A percentile compares a stretch with the other conserved stretches of the same genome.
Conservation (phyloP, 1,140 invertebrate genomes). For the Tetranychus cinnabarinus region DNA sequence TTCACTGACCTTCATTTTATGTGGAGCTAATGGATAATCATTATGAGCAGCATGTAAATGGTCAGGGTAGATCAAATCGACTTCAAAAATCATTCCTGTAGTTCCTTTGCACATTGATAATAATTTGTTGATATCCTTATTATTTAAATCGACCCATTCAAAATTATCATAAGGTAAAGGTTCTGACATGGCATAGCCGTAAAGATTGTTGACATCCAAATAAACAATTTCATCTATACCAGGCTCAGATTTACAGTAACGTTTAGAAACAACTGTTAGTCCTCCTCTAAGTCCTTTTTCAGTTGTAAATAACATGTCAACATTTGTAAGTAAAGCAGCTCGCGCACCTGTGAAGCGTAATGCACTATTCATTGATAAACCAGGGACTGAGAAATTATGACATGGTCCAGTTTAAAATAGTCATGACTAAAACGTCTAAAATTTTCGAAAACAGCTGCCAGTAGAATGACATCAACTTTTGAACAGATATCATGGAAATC, state of each 20-base stretch:
- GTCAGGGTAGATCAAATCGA: not conserved
- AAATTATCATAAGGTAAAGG: not conserved
- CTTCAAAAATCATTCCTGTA: not conserved
- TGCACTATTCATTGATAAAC: not conserved
- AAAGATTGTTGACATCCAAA: not conserved
- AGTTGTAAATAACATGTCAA: not conserved
- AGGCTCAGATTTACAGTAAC: not conserved
- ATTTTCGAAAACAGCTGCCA: not conserved
- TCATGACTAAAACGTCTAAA: not conserved
- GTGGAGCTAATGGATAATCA: too few relatives aligned
- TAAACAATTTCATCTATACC: not conserved
- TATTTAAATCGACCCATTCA: not conserved
- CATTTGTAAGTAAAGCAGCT: not conserved
- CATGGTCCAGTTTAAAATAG: not conserved
- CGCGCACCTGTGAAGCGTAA: not conserved
- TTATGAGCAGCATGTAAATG: not conserved
- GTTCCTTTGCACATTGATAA: not conserved
- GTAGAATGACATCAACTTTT: not conserved
- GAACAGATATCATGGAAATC: not conserved
- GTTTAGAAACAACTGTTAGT: not conserved
- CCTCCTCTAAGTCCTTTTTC: slow-evolving; percentile 5
- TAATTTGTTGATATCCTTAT: not conserved
- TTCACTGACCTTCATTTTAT: not conserved
- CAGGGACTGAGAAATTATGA: not conserved
- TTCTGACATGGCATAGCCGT: not conserved